Percentiles rank a stretch among this genome's conserved stretches.
phyloP scores from a whole-genome alignment of 2,113 vertebrate genomes.

The Petaurus breviceps region DNA sequence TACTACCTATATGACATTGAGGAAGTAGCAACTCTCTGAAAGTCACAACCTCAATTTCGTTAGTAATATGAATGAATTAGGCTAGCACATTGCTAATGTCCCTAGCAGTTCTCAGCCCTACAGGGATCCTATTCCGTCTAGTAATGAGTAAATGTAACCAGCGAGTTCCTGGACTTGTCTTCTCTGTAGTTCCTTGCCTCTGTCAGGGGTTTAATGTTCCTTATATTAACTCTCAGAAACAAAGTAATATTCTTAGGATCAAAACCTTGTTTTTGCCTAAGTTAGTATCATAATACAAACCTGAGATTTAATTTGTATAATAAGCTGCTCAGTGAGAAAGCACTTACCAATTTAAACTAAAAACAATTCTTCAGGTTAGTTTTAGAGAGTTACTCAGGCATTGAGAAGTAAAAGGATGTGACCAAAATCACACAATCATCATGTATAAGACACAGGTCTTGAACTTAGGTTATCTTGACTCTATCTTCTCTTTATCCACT shows the following conservation, averaged over 20 bases:
- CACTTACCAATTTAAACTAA: neutral
- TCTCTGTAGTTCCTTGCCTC: neutral
- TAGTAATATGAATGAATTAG: neutral
- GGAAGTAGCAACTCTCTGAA: neutral
- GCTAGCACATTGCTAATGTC: neutral
- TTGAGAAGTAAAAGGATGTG: neutral
- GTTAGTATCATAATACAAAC: neutral
- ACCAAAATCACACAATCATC: neutral
- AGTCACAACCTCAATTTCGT: neutral
- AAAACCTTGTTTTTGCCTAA: neutral
- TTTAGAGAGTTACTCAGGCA: neutral
- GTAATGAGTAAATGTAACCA: neutral
- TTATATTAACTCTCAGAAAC: neutral
- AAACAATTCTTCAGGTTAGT: neutral
- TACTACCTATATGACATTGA: neutral
- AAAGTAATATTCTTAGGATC: neutral
- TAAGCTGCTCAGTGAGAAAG: neutral
- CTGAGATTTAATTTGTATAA: neutral
- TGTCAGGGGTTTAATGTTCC: neutral
- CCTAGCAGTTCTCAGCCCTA: neutral
- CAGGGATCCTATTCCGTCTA: neutral
- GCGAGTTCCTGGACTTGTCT: neutral
- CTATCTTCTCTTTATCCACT: neutral
- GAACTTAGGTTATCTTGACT: neutral
- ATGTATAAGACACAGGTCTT: neutral